Evolutionary conservation across 1,140 invertebrate genomes (phyloP), one percentile per base, ranked within the genome.

Genomic region (Aporrectodea caliginosa): DNA sequence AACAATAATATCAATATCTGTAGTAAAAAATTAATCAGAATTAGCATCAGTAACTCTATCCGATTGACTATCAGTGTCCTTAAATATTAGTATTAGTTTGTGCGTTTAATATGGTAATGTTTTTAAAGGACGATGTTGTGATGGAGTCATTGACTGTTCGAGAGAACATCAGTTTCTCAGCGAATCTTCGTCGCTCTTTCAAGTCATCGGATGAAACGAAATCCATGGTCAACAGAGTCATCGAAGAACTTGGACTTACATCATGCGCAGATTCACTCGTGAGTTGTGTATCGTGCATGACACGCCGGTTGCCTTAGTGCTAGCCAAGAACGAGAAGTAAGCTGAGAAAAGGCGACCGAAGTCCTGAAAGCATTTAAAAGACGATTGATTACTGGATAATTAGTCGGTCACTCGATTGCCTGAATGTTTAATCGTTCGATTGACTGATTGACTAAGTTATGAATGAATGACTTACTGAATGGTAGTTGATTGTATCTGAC

Each of bases 161-260:
- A 1, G 75, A 76, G 35, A 76, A 76, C 75, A 58, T 76, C 43
- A 76, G 33, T 32, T 76, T 76, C n/a, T 76, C 75, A 22, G 75
- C 75, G 29, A 76, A 76, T n/a, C 43, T 76, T 29, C 33, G 75
- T 16, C 33, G 43, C 33, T 43, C 33, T 27, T 58, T 76, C 33
- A 30, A n/a, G 27, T 58, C 43, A 12, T 30, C 33, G 27, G 75
- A 76, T 1, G 75, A 76, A 68, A 58, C 33, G 75, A 58, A 58
- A 58, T 29, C n/a, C 0, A 35, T 29, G 34, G 95, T 99, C 0
- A 93, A 97, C 81, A 93, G 97, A 89, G 94, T 98, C 31, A 94
- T 98, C 78, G 89, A 91, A 75, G 94, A 96, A 93, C 88, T 98
- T 76, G 93, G 93, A 2, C 88, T 98, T 72, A 91, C 90, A 72